These are phyloP conservation scores for Sinohyriopsis cumingii DNA, from an alignment of 2,888 invertebrate genomes.

Conservation along the genomic window DNA sequence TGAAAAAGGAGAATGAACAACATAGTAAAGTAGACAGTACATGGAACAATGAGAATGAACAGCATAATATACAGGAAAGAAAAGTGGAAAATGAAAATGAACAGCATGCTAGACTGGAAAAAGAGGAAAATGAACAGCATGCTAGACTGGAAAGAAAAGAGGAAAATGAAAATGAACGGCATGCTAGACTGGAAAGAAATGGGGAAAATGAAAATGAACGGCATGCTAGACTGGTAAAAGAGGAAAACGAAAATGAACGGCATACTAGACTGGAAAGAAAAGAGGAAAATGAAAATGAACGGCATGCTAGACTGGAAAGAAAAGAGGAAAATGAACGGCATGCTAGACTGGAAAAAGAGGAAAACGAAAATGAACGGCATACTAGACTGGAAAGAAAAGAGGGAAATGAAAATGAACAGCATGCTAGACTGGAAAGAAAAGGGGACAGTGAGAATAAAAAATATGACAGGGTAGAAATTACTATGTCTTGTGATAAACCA, in stretches of 20 bases:
- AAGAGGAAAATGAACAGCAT: neutral
- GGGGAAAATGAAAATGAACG: constrained; percentile 1
- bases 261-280: neutral
- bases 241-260: neutral
- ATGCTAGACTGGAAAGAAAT: neutral
- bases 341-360: neutral
- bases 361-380: neutral
- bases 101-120: neutral
- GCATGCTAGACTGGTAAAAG: neutral
- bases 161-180: constrained; percentile 4
- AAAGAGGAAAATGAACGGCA: neutral
- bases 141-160: no score
- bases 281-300: neutral
- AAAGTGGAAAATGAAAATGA: neutral
- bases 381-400: neutral
- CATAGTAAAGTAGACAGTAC: neutral
- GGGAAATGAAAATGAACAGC: constrained; percentile 1
- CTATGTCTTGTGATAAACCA: neutral
- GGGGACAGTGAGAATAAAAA: neutral
- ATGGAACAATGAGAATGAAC: neutral
- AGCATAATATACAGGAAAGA: neutral
- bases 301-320: neutral
- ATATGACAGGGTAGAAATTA: neutral
- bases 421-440: neutral
- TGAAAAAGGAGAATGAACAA: neutral